A percentile compares a stretch with the other conserved stretches of the same genome.
These are phyloP conservation scores for Paradoxurus hermaphroditus DNA, from an alignment of 2,113 vertebrate species.

Conservation along the genomic window DNA sequence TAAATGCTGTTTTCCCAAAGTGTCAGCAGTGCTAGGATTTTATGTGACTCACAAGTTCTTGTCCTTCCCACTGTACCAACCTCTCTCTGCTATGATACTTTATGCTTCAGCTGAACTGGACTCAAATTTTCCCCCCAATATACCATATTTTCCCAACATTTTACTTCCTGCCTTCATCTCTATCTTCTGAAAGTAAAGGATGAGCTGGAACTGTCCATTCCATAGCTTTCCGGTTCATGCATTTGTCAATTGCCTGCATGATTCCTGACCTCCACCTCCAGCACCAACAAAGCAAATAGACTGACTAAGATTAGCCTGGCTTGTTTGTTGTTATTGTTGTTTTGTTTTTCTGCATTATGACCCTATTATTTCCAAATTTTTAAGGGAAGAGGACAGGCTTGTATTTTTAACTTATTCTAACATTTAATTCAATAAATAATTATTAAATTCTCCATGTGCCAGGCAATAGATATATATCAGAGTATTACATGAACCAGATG, in stretches of 20 bases:
- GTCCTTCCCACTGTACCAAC: neutral
- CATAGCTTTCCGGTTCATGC: neutral
- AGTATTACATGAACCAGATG: neutral
- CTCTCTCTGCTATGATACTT: neutral
- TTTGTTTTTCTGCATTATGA: neutral
- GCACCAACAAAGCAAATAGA: neutral
- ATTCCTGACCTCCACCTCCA: neutral
- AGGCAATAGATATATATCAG: neutral
- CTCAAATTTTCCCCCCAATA: neutral
- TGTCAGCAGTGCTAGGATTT: neutral
- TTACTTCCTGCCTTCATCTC: neutral
- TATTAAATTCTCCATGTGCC: neutral
- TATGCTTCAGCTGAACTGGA: neutral
- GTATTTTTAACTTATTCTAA: neutral
- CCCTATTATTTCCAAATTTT: neutral
- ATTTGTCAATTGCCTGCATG: neutral
- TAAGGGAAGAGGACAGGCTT: neutral
- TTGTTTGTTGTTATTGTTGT: neutral
- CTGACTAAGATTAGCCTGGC: neutral
- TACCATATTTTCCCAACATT: neutral
- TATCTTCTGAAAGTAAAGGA: neutral
- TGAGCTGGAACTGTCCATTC: neutral
- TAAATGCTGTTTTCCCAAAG: neutral
- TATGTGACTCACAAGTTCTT: neutral
- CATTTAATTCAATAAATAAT: neutral